Conservation (phyloP, 2,113 vertebrate genomes). For the Peromyscus californicus region DNA sequence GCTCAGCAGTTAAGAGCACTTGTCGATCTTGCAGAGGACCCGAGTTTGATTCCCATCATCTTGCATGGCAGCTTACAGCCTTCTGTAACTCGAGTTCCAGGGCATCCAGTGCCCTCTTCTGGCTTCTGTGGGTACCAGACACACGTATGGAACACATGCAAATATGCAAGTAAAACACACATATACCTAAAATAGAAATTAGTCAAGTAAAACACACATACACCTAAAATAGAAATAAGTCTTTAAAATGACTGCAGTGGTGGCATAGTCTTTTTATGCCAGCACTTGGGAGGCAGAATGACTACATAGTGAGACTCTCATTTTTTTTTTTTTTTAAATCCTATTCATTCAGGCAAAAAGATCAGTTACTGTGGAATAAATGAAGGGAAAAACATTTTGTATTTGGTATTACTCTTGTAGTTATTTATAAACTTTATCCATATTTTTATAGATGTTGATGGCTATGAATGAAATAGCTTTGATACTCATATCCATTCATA, state of each 20-base stretch:
- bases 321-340: background rate
- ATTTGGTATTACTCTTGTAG: constrained; percentile 46
- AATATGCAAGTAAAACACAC: background rate
- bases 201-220: too few relatives aligned
- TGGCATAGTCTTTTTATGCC: background rate
- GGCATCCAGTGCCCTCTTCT: background rate
- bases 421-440: background rate
- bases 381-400: constrained; percentile 38
- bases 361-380: constrained; percentile 32
- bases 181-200: background rate
- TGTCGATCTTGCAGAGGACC: background rate
- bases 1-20: background rate
- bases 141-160: background rate
- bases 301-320: background rate
- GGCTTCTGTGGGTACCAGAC: background rate
- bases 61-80: background rate
- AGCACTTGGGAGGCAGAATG: background rate
- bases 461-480: background rate
- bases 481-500: background rate
- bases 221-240: background rate
- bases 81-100: background rate
- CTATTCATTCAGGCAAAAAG: constrained; percentile 29
- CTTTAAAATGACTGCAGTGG: background rate
- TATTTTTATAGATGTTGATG: constrained; percentile 31
- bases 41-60: background rate